These are phyloP conservation scores for Calonectris borealis DNA, from an alignment of 2,113 vertebrate genomes.

Conservation along the genomic window DNA sequence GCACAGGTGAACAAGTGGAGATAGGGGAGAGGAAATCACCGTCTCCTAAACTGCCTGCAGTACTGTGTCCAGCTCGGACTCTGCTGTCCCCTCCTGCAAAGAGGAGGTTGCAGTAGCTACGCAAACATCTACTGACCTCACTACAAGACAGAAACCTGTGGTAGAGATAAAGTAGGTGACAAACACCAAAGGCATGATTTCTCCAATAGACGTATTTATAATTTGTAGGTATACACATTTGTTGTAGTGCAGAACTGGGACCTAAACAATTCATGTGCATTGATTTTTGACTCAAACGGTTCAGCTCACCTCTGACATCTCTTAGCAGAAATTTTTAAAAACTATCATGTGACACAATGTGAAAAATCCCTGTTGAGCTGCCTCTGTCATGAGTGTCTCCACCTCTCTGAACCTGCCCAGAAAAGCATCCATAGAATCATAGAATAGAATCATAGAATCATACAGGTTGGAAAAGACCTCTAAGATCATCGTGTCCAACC, in stretches of 20 bases:
- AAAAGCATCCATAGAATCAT: slow-evolving; percentile 27
- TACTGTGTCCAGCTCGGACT: neutral
- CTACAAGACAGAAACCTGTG: neutral
- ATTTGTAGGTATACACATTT: neutral
- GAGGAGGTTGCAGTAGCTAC: neutral
- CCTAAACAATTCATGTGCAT: neutral
- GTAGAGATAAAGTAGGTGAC: neutral
- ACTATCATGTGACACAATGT: neutral
- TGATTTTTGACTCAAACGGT: slow-evolving; percentile 5
- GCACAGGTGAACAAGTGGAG: neutral
- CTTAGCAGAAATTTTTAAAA: neutral
- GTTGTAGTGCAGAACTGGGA: neutral
- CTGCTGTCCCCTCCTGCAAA: neutral
- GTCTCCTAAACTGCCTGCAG: neutral
- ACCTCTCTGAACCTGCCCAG: neutral
- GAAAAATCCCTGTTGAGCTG: slow-evolving; percentile 18
- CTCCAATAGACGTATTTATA: neutral
- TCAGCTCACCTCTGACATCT: neutral
- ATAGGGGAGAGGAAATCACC: neutral
- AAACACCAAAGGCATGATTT: neutral
- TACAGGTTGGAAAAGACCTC: too few species aligned
- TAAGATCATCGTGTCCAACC: too few species aligned
- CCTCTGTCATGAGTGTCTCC: neutral
- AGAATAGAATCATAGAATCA: too few species aligned
- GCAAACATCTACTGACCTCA: neutral